Evolutionary conservation across 2,797 vertebrate species (phyloP).

Genomic region (Myoxocephalus aenaeus): DNA sequence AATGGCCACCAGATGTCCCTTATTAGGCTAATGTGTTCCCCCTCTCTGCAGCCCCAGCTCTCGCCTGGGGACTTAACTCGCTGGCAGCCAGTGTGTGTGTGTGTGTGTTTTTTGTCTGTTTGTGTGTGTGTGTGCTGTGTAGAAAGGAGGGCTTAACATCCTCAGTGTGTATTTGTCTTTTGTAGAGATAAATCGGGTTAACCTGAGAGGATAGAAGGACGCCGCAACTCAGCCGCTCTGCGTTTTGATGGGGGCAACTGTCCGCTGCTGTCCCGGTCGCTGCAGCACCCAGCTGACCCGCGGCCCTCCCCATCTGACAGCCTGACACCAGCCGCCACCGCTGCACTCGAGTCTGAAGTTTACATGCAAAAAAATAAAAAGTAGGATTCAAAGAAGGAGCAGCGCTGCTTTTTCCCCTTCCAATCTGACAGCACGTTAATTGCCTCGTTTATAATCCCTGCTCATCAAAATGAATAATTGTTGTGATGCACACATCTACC

Average conservation of each 20-base stretch:
- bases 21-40: constrained; percentile 87
- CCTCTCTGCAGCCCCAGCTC: constrained; percentile 72
- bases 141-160: constrained; percentile 20
- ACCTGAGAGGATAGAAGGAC: constrained; percentile 65
- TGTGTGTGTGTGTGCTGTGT: constrained; percentile 13
- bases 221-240: constrained; percentile 34
- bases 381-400: constrained; percentile 46
- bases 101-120: constrained; percentile 28
- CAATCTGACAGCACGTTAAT: constrained; percentile 81
- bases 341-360: constrained; percentile 45
- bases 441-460: constrained; percentile 84
- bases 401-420: constrained; percentile 60
- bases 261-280: constrained; percentile 51
- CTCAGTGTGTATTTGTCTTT: constrained; percentile 1
- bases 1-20: constrained; percentile 88
- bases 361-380: constrained; percentile 39
- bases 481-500: constrained; percentile 68
- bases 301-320: constrained; percentile 48
- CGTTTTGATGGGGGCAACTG: constrained; percentile 65
- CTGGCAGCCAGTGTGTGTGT: constrained; percentile 58
- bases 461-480: constrained; percentile 83
- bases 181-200: constrained; percentile 75
- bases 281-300: constrained; percentile 60
- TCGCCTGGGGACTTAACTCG: constrained; percentile 76
- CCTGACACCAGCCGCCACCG: constrained; percentile 39